phyloP scores from a whole-genome alignment of 2,113 vertebrate species.

The Conger conger region DNA sequence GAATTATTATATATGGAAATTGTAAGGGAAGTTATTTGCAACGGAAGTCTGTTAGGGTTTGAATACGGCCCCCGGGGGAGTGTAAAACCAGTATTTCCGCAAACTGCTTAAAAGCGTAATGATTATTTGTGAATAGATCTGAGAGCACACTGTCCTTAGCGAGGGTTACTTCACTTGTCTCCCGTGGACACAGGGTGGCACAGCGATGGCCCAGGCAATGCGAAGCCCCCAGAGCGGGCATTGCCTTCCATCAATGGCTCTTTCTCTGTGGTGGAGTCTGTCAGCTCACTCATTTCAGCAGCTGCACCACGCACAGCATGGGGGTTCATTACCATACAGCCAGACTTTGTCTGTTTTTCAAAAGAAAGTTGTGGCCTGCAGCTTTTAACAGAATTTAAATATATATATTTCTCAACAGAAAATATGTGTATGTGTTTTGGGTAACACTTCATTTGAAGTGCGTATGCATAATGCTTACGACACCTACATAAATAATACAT shows the following conservation, averaged over 20 bases:
- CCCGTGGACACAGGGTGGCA: not conserved
- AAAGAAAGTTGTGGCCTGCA: not conserved
- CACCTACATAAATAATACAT: no score
- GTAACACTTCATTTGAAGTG: no score
- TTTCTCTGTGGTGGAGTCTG: conserved; percentile 15
- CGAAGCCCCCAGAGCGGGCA: not conserved
- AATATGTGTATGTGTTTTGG: no score
- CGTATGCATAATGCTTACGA: no score
- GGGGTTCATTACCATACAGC: conserved; percentile 31
- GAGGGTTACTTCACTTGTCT: no score
- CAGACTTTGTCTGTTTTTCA: not conserved
- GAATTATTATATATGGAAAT: not conserved
- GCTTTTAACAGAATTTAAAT: not conserved
- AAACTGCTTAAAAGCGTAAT: not conserved
- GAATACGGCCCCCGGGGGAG: not conserved
- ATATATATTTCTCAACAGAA: no score
- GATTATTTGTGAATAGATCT: not conserved
- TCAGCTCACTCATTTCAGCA: conserved; percentile 25
- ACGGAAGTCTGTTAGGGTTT: not conserved
- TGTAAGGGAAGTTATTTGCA: not conserved
- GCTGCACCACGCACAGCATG: conserved; percentile 33
- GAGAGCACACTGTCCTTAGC: not conserved
- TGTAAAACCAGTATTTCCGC: not conserved
- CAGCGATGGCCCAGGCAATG: not conserved
- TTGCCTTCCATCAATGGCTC: conserved; percentile 14